These are phyloP conservation scores for Trichomycterus rosablanca DNA, from an alignment of 2,113 vertebrate genomes.

Conservation along the genomic window DNA sequence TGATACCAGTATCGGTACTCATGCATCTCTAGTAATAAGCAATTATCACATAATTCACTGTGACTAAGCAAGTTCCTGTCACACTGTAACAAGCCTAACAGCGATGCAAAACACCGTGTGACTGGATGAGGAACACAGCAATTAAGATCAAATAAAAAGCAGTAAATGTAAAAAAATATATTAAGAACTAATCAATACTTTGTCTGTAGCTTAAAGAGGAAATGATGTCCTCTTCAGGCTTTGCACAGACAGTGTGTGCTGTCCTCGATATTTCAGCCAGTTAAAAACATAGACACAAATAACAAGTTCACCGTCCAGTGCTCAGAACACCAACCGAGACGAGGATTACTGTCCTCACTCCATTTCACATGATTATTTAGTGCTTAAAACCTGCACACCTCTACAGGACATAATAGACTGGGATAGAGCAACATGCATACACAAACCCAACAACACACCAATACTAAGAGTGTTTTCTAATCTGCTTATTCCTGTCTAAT, in stretches of 20 bases:
- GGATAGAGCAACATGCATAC: neutral
- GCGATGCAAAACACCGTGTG: no score
- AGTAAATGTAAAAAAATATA: no score
- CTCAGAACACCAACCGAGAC: conserved; percentile 60
- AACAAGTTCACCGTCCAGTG: conserved; percentile 61
- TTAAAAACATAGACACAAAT: conserved; percentile 72
- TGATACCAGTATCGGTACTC: no score
- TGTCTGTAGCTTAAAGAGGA: conserved; percentile 62
- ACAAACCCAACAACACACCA: no score
- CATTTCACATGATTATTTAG: conserved; percentile 8
- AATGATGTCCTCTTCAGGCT: conserved; percentile 56
- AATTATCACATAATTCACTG: no score
- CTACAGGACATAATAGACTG: neutral
- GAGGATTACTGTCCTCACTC: conserved; percentile 58
- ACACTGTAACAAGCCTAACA: no score
- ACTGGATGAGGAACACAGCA: no score
- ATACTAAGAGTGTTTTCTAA: no score
- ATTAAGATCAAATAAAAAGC: no score
- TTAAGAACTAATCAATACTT: neutral
- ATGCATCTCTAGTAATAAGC: no score
- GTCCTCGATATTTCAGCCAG: conserved; percentile 60
- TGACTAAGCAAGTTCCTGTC: no score
- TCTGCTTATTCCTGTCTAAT: no score
- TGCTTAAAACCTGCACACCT: neutral
- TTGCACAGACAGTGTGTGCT: conserved; percentile 55